Percentiles rank a stretch among this genome's conserved stretches.
phyloP scores from a whole-genome alignment of 2,888 invertebrate species.

The Maniola hyperantus region DNA sequence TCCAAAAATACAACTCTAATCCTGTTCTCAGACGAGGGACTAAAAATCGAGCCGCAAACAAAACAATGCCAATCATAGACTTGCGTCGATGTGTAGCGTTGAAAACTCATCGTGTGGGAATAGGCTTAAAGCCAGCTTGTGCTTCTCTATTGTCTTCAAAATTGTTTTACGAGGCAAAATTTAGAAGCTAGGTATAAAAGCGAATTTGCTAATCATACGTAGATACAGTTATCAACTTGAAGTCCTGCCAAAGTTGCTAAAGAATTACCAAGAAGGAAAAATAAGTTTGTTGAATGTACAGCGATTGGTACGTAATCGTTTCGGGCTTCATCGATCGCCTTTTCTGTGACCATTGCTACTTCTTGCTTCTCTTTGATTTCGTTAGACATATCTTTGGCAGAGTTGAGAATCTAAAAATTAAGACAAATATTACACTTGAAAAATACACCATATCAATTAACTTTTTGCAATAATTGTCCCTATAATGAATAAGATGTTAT shows the following conservation, averaged over 20 bases:
- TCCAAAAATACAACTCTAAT: too few species aligned
- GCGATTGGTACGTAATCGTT: slow-evolving; percentile 95
- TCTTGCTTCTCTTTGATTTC: slow-evolving; percentile 96
- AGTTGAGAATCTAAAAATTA: slow-evolving; percentile 87
- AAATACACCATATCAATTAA: background rate
- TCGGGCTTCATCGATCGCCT: slow-evolving; percentile 93
- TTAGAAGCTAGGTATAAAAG: background rate
- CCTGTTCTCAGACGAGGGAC: too few species aligned
- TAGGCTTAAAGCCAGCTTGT: too few species aligned
- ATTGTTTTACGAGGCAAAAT: background rate
- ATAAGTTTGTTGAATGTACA: slow-evolving; percentile 93
- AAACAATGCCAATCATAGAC: too few species aligned
- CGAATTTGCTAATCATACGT: background rate
- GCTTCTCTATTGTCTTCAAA: too few species aligned
- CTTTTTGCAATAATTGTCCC: background rate
- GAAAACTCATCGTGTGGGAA: too few species aligned
- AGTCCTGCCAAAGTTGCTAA: too few species aligned
- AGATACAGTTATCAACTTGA: background rate
- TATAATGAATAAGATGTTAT: background rate
- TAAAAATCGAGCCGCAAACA: too few species aligned
- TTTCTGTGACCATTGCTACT: slow-evolving; percentile 94
- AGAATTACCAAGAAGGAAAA: slow-evolving; percentile 91
- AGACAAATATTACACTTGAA: background rate
- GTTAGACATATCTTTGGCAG: slow-evolving; percentile 94
- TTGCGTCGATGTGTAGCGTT: too few species aligned